Base-by-base conservation (phyloP, 2,113 vertebrate genomes). In the Talpa occidentalis region DNA sequence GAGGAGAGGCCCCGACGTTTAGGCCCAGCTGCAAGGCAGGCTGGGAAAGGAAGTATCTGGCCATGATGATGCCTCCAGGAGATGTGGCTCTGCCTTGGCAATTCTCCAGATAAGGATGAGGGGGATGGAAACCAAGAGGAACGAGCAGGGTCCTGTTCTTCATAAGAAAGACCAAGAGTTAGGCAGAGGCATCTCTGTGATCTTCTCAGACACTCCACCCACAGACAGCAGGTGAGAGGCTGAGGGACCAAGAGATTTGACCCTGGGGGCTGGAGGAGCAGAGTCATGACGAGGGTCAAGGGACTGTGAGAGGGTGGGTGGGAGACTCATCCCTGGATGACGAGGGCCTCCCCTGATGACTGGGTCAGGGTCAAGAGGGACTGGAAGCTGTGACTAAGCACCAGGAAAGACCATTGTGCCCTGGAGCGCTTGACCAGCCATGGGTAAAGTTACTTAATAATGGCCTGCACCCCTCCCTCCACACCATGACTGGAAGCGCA, bases 21-120 rank as follows among this genome's bases (percentile, higher is more conserved):
- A 87, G 80, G 44, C 32, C 64, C 40, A 32, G 66, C 30, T 62
- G 54, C 67, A 73, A 86, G 40, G 86, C 69, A 88, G 76, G 28
- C 82, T 79, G 78, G 78, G 42, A 91, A 64, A 73, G 42, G 28
- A 77, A 59, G 11, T 7, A 21, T 40, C 79, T 84, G 67, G 62
- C 44, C 64, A 47, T 78, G 28, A 3, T 5, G 24, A 32, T 26
- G 19, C 30, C 40, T 76, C 2, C 5, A 37, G 56, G 30, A 6
- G 9, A 66, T 64, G 40, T 62, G n/a, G 10, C 64, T 87, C 90
- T 77, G 15, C 26, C 15, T 8, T 6, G 17, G 11, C 5, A 6
- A n/a, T 42, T 90, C 35, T 90, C 64, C 76, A 94, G 77, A 54
- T 10, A 49, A 73, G 93, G 52, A 9, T 24, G 44, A n/a, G n/a